Conservation (phyloP, 30 jellyfish, hydroid and myxozoan species). For the Turritopsis dohrnii region DNA sequence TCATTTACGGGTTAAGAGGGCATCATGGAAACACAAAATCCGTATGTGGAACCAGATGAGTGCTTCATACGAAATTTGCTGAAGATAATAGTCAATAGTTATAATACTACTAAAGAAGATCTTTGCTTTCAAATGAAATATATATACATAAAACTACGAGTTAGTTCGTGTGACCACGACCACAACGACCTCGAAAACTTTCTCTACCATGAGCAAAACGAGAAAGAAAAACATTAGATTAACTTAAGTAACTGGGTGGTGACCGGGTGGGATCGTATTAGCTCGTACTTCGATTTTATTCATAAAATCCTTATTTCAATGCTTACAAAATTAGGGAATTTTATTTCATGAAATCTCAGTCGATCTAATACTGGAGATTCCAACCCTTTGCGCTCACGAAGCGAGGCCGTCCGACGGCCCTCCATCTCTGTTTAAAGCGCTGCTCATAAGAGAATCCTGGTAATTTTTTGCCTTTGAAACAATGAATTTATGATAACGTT, state of each 20-base stretch:
- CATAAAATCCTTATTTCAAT: slow-evolving; percentile 3
- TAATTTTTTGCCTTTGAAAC: neutral
- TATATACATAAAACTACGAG: neutral
- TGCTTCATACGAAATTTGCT: too few species aligned
- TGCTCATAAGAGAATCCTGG: neutral
- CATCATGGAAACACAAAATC: too few species aligned
- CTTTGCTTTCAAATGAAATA: too few species aligned
- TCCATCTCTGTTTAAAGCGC: neutral
- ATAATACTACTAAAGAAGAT: too few species aligned
- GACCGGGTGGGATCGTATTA: slow-evolving; percentile 12
- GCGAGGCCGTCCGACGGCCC: neutral
- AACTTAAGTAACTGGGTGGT: slow-evolving; percentile 5
- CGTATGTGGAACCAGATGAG: too few species aligned
- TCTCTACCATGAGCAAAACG: neutral
- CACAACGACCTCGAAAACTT: neutral
- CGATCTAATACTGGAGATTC: neutral
- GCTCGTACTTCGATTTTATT: slow-evolving; percentile 13
- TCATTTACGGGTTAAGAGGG: too few species aligned
- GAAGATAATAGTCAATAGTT: too few species aligned
- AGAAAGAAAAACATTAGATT: too few species aligned
- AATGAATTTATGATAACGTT: neutral
- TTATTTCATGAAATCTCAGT: neutral
- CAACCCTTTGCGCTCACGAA: neutral
- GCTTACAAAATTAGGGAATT: neutral
- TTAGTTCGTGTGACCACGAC: neutral